phyloP scores from a whole-genome alignment of 1,140 invertebrate genomes.

The Lutraria rhynchaena region DNA sequence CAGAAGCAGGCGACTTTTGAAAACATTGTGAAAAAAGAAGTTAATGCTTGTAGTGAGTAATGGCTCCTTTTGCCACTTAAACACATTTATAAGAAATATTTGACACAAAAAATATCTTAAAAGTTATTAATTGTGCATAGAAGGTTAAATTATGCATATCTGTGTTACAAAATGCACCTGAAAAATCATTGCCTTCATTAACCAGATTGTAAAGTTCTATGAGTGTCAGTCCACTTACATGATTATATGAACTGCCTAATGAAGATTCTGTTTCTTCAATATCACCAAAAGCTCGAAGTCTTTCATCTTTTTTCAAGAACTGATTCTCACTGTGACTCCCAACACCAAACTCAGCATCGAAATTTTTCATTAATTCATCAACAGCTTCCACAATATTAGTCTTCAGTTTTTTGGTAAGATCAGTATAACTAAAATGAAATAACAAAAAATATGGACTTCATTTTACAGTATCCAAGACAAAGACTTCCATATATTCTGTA shows the following conservation, averaged over 20 bases:
- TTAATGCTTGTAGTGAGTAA: too few relatives aligned
- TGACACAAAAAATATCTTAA: too few relatives aligned
- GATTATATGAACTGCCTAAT: constrained; percentile 77
- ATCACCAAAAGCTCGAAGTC: constrained; percentile 56
- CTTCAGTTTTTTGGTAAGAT: constrained; percentile 74
- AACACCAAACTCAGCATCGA: constrained; percentile 78
- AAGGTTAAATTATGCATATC: too few relatives aligned
- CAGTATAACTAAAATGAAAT: constrained; percentile 70
- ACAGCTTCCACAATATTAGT: constrained; percentile 72
- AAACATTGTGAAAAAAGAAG: too few relatives aligned
- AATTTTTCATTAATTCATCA: constrained; percentile 75
- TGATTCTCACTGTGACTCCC: constrained; percentile 63
- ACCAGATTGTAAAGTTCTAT: too few relatives aligned
- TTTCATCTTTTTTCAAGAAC: constrained; percentile 52
- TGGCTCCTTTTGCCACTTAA: too few relatives aligned
- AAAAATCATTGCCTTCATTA: too few relatives aligned
- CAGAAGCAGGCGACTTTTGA: too few relatives aligned
- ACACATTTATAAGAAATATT: too few relatives aligned
- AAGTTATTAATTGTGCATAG: too few relatives aligned
- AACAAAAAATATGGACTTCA: too few relatives aligned
- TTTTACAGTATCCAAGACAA: neutral
- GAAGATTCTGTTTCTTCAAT: constrained; percentile 80
- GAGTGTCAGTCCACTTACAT: constrained; percentile 73
- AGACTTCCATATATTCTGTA: neutral
- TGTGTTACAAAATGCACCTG: too few relatives aligned